A percentile compares a stretch with the other conserved stretches of the same genome.
Conservation (phyloP, 2,113 vertebrate genomes). For the Nycticryphes semicollaris region DNA sequence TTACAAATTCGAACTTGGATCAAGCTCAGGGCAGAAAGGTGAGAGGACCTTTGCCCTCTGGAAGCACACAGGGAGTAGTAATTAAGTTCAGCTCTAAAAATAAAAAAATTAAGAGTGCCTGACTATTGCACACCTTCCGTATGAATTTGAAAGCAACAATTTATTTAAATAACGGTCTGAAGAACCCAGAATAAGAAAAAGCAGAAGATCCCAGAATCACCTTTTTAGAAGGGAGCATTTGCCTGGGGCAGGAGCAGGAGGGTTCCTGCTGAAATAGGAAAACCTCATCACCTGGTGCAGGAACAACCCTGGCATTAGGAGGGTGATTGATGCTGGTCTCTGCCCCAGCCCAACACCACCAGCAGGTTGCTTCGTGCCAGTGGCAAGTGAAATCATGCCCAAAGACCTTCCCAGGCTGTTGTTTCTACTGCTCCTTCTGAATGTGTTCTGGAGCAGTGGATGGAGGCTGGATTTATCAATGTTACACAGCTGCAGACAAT, state of each 20-base stretch:
- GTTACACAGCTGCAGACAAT: neutral
- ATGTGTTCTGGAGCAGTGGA: fast-evolving
- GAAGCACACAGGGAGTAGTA: fast-evolving
- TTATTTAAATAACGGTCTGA: no score
- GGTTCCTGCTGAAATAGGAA: neutral
- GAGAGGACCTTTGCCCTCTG: neutral
- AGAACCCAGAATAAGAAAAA: neutral
- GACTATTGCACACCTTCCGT: no score
- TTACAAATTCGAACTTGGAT: neutral
- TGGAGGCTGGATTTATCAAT: no score
- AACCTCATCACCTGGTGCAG: fast-evolving
- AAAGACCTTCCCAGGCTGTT: neutral
- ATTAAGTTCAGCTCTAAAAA: neutral
- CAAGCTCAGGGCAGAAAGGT: neutral
- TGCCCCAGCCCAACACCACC: neutral
- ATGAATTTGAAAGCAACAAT: neutral
- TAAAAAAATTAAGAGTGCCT: neutral
- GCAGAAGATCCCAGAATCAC: neutral
- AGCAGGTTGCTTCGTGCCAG: neutral
- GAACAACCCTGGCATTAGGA: neutral
- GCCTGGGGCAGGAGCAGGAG: fast-evolving
- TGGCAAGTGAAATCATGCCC: no score
- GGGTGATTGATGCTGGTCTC: fast-evolving
- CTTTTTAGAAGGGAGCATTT: neutral
- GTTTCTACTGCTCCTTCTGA: neutral